Percentiles rank a stretch among this genome's conserved stretches.
Conservation (phyloP, 2,113 vertebrate species). For the Clarias gariepinus region DNA sequence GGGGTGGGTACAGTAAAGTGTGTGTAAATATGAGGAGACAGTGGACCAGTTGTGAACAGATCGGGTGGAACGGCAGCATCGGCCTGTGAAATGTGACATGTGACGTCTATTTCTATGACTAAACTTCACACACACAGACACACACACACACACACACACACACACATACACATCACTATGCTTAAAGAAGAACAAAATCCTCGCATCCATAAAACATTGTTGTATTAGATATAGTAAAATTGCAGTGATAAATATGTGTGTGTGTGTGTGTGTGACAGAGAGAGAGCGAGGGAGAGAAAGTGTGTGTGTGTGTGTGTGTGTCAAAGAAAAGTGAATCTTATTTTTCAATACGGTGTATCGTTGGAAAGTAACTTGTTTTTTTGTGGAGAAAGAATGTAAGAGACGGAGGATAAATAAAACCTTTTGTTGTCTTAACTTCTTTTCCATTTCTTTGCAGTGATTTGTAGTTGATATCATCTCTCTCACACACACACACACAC, state of each 20-base stretch:
- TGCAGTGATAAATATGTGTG: background rate
- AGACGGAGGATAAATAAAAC: background rate
- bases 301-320: background rate
- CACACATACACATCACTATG: background rate
- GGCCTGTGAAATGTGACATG: slow-evolving; percentile 6
- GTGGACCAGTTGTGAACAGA: background rate
- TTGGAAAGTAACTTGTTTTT: background rate
- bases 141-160: slow-evolving; percentile 31
- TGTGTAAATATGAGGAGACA: slow-evolving; percentile 1
- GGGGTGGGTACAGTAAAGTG: background rate
- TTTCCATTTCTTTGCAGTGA: background rate
- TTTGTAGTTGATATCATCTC: background rate
- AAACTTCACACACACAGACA: slow-evolving; percentile 31
- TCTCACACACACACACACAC: background rate
- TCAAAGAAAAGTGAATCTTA: background rate
- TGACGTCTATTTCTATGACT: slow-evolving; percentile 9
- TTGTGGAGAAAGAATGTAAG: background rate
- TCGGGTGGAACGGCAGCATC: slow-evolving; percentile 4
- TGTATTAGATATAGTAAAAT: background rate
- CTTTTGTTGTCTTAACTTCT: background rate
- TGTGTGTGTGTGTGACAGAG: background rate
- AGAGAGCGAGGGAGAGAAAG: no score
- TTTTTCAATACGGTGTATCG: background rate
- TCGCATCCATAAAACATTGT: background rate
- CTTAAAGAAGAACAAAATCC: background rate